phyloP scores from a whole-genome alignment of 2,113 vertebrate genomes.

The Phasianus colchicus region DNA sequence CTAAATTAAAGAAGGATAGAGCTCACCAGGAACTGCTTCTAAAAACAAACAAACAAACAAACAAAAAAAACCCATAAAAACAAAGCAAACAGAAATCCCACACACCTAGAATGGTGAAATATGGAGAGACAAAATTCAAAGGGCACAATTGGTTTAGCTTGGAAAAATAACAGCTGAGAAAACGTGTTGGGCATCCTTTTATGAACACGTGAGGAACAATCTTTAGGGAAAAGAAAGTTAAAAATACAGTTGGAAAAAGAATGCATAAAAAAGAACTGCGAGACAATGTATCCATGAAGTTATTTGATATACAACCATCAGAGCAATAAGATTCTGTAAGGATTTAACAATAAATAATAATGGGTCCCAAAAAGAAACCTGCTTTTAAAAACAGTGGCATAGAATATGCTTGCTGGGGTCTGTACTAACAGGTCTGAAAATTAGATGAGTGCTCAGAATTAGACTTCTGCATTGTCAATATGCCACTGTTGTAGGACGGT shows the following conservation, averaged over 20 bases:
- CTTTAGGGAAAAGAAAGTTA: not conserved
- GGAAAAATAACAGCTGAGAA: not conserved
- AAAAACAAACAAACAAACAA: too few relatives aligned
- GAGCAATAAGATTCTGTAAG: not conserved
- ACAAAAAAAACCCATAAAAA: not conserved
- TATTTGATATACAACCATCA: not conserved
- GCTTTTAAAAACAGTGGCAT: not conserved
- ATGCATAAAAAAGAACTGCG: not conserved
- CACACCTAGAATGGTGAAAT: fast-evolving
- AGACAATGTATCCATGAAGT: fast-evolving
- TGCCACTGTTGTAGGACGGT: not conserved
- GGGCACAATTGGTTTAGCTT: not conserved
- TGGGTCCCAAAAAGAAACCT: not conserved
- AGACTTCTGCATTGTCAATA: not conserved
- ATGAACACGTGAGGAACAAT: not conserved
- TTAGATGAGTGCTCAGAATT: not conserved
- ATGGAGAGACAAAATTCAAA: not conserved
- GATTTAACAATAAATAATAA: not conserved
- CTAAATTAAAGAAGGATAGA: not conserved
- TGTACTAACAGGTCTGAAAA: not conserved
- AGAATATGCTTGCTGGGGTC: not conserved
- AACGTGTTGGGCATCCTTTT: not conserved
- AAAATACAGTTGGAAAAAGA: not conserved
- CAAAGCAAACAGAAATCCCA: not conserved
- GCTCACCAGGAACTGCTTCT: not conserved